Evolutionary conservation across 1,140 invertebrate genomes (phyloP), one percentile per base, ranked within the genome.

Genomic region (Lasioglossum baleicum): DNA sequence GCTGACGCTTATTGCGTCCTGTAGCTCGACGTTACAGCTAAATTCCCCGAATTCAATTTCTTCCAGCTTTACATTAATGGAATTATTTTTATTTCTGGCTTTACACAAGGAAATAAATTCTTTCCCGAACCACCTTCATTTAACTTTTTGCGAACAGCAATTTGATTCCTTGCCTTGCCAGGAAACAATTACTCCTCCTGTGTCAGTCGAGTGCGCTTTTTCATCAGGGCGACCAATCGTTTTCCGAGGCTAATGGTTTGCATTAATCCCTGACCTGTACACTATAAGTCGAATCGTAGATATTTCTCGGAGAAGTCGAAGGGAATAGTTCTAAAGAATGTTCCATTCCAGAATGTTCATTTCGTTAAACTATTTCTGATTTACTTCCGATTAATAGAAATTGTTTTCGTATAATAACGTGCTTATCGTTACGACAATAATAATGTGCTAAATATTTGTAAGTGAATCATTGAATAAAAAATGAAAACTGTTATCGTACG

Each of bases 201-300:
- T 56, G 31, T 61, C 22, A 44, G 20, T 63, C 68, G 80, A 76
- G 79, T 84, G 79, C 83, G 71, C 60, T 84, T 83, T 84, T 87
- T 84, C 83, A 79, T 84, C 76, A 80, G 67, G 63, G 70, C 78
- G 80, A 85, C 80, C 83, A 74, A 75, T 83, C 75, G 81, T 84
- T 85, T 85, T 61, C 82, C 68, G 82, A 86, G 84, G 87, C 84
- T 88, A 88, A 88, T 88, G 86, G 86, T 86, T 87, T 86, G 84
- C 83, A 87, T 88, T 88, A 86, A 88, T 86, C 84, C 80, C 42
- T 86, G 74, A 68, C 78, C 82, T 53, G 64, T 56, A 20, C 51
- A 61, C 76, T 68, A 66, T 61, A 74, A 70, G 80, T 63, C 72
- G 77, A 86, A 53, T 82, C 64, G 73, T 71, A 66, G 73, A 86